These are phyloP conservation scores for Crotophaga sulcirostris DNA, from an alignment of 2,113 vertebrate species.

Conservation along the genomic window DNA sequence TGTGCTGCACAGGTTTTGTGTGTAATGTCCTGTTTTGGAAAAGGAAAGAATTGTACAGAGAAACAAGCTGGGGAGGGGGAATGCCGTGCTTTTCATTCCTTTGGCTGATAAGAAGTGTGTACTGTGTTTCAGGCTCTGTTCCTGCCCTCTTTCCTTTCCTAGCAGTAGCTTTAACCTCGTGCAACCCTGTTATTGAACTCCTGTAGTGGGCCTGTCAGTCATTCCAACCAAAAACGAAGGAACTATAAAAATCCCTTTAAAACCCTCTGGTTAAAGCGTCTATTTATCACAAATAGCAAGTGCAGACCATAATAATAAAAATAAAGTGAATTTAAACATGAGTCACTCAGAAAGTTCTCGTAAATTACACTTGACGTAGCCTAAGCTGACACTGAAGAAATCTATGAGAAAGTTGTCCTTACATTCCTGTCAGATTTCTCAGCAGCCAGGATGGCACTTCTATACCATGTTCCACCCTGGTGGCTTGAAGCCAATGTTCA, in stretches of 20 bases:
- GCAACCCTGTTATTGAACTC: background rate
- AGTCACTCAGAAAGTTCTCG: background rate
- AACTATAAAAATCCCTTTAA: background rate
- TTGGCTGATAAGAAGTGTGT: background rate
- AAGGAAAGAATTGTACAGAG: rapidly evolving
- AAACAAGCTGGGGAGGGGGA: background rate
- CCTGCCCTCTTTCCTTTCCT: background rate
- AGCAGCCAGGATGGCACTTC: background rate
- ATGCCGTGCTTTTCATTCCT: rapidly evolving
- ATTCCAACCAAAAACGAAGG: background rate
- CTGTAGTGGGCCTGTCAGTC: background rate
- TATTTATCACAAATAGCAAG: background rate
- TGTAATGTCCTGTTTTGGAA: background rate
- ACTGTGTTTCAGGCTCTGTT: background rate
- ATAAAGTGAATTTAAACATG: background rate
- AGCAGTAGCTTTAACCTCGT: background rate
- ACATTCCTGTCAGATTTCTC: background rate
- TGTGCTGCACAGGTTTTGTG: background rate
- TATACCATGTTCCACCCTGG: background rate
- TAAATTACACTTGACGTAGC: background rate
- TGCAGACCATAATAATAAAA: background rate
- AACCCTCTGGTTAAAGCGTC: background rate
- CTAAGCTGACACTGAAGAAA: background rate
- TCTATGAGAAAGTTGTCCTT: background rate
- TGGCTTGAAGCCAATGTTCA: background rate